phyloP scores from a whole-genome alignment of 2,888 invertebrate species.

The Athalia circularis region DNA sequence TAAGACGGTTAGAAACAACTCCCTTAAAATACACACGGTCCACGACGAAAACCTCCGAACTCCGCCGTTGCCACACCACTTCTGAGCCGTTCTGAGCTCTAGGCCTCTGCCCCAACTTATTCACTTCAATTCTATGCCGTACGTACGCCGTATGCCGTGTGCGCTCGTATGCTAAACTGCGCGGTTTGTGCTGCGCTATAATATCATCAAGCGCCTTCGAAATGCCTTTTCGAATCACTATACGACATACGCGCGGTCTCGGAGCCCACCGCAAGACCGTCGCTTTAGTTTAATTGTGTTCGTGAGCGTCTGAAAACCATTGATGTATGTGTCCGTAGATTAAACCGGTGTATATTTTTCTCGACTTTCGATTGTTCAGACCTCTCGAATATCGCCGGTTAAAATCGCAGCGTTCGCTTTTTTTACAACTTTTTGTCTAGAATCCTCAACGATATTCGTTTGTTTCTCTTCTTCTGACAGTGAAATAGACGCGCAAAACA shows the following conservation, averaged over 20 bases:
- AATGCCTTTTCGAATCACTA: not conserved
- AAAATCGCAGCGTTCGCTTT: not conserved
- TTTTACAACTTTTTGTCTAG: conserved; percentile 44
- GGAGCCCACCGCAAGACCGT: conserved; percentile 39
- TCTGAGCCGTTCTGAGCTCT: conserved; percentile 1
- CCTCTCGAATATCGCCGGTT: conserved; percentile 45
- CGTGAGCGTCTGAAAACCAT: not conserved
- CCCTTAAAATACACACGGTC: not conserved
- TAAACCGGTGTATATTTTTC: conserved; percentile 27
- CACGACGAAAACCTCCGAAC: conserved; percentile 13
- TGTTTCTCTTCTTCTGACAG: not conserved
- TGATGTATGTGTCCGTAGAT: not conserved
- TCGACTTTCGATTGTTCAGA: conserved; percentile 52
- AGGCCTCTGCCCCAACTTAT: not conserved
- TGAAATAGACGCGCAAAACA: too few species aligned
- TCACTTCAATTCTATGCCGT: not conserved
- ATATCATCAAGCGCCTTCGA: not conserved
- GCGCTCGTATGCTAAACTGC: too few species aligned
- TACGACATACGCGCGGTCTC: conserved; percentile 1
- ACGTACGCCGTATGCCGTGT: not conserved
- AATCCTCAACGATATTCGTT: not conserved
- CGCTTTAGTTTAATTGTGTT: conserved; percentile 24
- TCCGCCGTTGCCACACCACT: conserved; percentile 44
- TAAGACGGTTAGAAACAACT: not conserved
- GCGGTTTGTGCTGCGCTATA: too few species aligned